Base-by-base conservation (phyloP, 2,113 vertebrate species). In the Carassius carassius region DNA sequence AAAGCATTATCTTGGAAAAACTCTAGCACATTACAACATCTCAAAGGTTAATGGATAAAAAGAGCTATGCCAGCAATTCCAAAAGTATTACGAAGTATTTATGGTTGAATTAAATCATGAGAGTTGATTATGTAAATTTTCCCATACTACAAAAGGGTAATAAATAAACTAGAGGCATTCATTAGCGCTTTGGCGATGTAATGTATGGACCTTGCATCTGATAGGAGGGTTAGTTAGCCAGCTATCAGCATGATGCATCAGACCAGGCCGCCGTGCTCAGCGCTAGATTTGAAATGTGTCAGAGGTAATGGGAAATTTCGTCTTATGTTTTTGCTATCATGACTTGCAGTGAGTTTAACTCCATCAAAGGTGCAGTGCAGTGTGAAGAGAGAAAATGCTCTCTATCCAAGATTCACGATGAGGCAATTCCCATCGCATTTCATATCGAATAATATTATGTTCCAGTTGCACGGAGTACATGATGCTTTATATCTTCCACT, bases 91-190 rank as follows among this genome's bases (percentile, higher is more conserved):
- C 83, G 44, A 85, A 89, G 80, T 86, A 86, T 91, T 91, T 92
- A 72, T 82, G 75, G 63, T 19, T 76, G 88, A 90, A 92, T 91
- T 89, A 91, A 92, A 92, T 92, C 89, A 83, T 83, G 80, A 89
- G 87, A 90, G 90, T 88, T 65, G 89, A 93, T 92, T 92, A 93
- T 93, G 92, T 89, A 90, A 93, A 94, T 92, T 92, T 83, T 87
- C 84, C 75, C 69, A 47, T 87, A 90, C 88, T 91, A 93, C 92
- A 91, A 92, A 89, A 84, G 91, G 89, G 90, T 90, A 90, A 92
- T 94, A 92, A 94, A 91, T 93, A 91, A 93, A 91, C 85, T 82
- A 25, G 85, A 75, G 91, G 89, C 90, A 90, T 92, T 93, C 90
- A 92, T 92, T 93, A 93, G 82, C 65, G 87, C 89, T 86, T 90